These are phyloP conservation scores for Leptinotarsa rubiginosa DNA, from an alignment of 2,888 invertebrate genomes.

Conservation along the genomic window DNA sequence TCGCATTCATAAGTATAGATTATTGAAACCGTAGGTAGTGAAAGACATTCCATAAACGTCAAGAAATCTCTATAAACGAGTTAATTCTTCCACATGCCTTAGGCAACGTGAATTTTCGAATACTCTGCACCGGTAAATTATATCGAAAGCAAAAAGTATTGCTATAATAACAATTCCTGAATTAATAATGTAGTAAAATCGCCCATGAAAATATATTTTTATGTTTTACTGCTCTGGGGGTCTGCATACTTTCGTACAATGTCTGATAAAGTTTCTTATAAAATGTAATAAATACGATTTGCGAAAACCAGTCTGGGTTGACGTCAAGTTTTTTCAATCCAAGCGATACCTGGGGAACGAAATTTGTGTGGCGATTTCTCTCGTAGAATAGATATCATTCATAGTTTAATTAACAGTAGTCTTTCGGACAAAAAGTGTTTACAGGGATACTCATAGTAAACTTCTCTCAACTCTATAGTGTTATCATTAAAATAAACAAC, in stretches of 20 bases:
- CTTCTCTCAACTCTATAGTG: too few relatives aligned
- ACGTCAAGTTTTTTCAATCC: slow-evolving; percentile 36
- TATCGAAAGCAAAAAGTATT: slow-evolving; percentile 33
- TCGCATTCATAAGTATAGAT: too few relatives aligned
- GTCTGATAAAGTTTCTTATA: too few relatives aligned
- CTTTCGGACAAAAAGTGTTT: neutral
- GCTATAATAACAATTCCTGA: slow-evolving; percentile 33
- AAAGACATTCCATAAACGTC: too few relatives aligned
- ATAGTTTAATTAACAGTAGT: neutral
- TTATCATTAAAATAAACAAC: too few relatives aligned
- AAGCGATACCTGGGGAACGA: slow-evolving; percentile 26
- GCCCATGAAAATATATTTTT: slow-evolving; percentile 38
- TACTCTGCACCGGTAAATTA: slow-evolving; percentile 30
- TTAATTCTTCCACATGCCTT: too few relatives aligned
- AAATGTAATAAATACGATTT: slow-evolving; percentile 40
- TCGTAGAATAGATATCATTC: neutral
- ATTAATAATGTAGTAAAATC: slow-evolving; percentile 38
- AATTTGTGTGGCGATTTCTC: slow-evolving; percentile 16
- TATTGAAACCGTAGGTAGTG: too few relatives aligned
- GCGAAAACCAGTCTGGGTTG: slow-evolving; percentile 37
- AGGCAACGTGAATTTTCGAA: slow-evolving; percentile 3
- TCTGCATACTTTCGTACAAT: slow-evolving; percentile 39
- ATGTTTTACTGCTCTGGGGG: slow-evolving; percentile 34
- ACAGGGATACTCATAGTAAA: neutral
- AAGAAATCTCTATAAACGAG: too few relatives aligned